Evolutionary conservation across 1,140 invertebrate species (phyloP), one percentile per base, ranked within the genome.

Genomic region (Brachionus sp.): DNA sequence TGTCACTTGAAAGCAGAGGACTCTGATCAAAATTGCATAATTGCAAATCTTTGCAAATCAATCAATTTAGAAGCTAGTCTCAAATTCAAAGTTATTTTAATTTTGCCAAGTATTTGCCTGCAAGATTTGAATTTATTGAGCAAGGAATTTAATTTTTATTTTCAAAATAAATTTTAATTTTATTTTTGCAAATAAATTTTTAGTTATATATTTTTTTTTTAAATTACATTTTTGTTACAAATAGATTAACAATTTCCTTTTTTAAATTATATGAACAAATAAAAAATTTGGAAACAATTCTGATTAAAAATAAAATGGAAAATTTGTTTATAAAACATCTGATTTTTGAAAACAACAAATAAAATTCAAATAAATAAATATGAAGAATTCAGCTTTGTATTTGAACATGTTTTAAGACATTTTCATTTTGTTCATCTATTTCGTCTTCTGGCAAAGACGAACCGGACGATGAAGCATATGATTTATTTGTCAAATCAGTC

Each of bases 401-500:
- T 70, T 70, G 66, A 70, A 70, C 16, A 9, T 37, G 66, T 16
- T 37, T 70, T 42, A 7, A 0, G 16, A 29, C 62, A 29, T 70
- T 37, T 10, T 70, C 35, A 16, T 37, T 10, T 39, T 16, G 66
- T 12, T 75, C 70, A n/a, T 46, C 19, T 10, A 75, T 46, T 29
- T 75, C 70, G n/a, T 75, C 70, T 75, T 75, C 70, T 25, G 70
- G 70, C 39, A 75, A 33, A 23, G 70, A 75, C 19, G 70, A 75
- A 46, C 39, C 70, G 23, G 70, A 75, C 12, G 70, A 75, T 46
- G 42, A 46, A 13, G 5, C 42, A 75, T 75, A 75, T 16, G 42
- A 75, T 9, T 75, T 75, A 46, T 75, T 44, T 12, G 25, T 75
- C 25, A 75, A 46, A 75, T 75, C 33, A 25, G 70, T 75, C 37